A percentile compares a stretch with the other conserved stretches of the same genome.
Evolutionary conservation across 2,888 invertebrate species (phyloP).

Genomic region (Oxyteleia sp.): DNA sequence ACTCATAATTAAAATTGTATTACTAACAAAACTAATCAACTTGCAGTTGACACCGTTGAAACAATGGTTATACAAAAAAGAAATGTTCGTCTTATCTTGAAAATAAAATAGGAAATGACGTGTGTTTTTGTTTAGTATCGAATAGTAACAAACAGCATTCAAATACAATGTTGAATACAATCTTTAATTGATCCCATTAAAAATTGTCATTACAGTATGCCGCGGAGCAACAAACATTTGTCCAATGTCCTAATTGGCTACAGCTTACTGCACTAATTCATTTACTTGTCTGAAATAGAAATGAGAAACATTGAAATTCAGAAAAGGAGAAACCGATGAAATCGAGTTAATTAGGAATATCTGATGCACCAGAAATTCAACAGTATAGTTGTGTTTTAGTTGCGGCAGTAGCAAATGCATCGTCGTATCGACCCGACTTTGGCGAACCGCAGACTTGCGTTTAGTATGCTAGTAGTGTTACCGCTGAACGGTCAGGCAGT

Average conservation of each 20-base stretch:
- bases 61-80: too few species aligned
- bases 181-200: neutral
- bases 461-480: conserved; percentile 83
- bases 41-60: too few species aligned
- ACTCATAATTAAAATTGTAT: too few species aligned
- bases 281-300: conserved; percentile 26
- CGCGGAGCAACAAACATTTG: neutral
- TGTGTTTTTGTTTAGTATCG: too few species aligned
- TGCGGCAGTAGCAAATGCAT: conserved; percentile 65
- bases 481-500: conserved; percentile 79
- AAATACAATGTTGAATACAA: too few species aligned
- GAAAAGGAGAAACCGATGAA: conserved; percentile 47
- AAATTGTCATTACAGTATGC: neutral
- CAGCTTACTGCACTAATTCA: conserved; percentile 14
- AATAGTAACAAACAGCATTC: too few species aligned
- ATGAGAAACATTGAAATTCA: conserved; percentile 39
- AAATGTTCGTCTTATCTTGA: too few species aligned
- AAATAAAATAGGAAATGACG: too few species aligned
- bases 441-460: conserved; percentile 79
- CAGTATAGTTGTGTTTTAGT: conserved; percentile 62
- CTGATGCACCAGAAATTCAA: conserved; percentile 57
- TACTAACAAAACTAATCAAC: too few species aligned
- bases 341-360: conserved; percentile 57
- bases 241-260: conserved; percentile 35
- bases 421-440: conserved; percentile 80